Percentiles rank a stretch among this genome's conserved stretches.
Conservation (phyloP, 2,888 invertebrate species). For the Caenorhabditis drosophilae region DNA sequence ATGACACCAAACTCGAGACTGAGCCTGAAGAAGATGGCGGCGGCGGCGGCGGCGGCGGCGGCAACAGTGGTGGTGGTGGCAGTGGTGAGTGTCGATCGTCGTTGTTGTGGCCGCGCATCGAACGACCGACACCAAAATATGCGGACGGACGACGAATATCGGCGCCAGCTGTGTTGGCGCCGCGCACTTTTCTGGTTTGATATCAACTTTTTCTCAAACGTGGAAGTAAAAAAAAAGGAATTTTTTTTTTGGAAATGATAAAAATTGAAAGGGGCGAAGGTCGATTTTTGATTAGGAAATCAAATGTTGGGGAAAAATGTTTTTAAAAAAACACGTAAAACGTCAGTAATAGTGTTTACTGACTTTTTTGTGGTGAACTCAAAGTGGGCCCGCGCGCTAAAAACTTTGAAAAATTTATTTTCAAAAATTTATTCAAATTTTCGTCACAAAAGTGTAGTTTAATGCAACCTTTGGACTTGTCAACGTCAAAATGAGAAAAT, state of each 20-base stretch:
- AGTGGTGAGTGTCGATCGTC: no score
- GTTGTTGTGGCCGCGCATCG: conserved; percentile 33
- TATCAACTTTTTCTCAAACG: background rate
- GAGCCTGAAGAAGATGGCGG: background rate
- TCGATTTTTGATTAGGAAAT: background rate
- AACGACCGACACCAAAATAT: conserved; percentile 49
- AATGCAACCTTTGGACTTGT: no score
- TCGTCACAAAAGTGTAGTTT: no score
- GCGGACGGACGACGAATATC: conserved; percentile 57
- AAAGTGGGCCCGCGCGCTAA: no score
- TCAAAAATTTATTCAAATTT: no score
- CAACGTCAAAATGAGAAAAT: no score
- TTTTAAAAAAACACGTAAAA: background rate
- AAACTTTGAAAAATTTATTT: no score
- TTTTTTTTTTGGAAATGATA: background rate
- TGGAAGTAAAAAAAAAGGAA: background rate
- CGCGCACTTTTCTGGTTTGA: conserved; percentile 42
- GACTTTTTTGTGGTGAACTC: no score
- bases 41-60: no score
- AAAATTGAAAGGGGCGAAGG: background rate
- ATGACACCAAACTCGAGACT: background rate
- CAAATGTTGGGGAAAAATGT: background rate
- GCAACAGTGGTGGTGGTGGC: no score
- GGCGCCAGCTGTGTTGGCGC: conserved; percentile 57
- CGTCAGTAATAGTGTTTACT: conserved; percentile 4